phyloP scores from a whole-genome alignment of 2,888 invertebrate genomes.

The Chrysomela aeneicollis region DNA sequence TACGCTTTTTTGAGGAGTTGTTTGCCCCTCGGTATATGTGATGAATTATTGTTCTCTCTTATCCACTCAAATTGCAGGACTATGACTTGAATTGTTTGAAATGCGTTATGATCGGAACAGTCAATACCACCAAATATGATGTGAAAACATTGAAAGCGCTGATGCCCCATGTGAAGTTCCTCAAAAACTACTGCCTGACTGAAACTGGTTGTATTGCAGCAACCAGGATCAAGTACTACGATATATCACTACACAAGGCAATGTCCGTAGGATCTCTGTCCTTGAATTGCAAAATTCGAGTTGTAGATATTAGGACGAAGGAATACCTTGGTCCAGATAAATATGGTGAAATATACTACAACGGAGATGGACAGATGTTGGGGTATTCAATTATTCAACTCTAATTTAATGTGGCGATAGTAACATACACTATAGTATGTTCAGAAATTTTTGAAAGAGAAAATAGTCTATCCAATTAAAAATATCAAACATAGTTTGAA shows the following conservation, averaged over 20 bases:
- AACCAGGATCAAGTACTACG: conserved; percentile 39
- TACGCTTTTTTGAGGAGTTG: too few relatives aligned
- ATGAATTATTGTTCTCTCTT: too few relatives aligned
- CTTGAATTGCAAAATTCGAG: conserved; percentile 47
- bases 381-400: too few relatives aligned
- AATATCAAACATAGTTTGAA: too few relatives aligned
- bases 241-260: conserved; percentile 39
- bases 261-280: conserved; percentile 48
- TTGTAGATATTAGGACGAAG: conserved; percentile 48
- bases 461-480: too few relatives aligned
- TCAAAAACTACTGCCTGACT: conserved; percentile 49
- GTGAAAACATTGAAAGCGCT: conserved; percentile 42
- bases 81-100: conserved; percentile 52
- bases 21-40: too few relatives aligned
- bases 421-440: too few relatives aligned
- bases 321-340: conserved; percentile 42
- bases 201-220: conserved; percentile 52
- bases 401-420: too few relatives aligned
- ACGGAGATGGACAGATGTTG: conserved; percentile 51
- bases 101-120: conserved; percentile 48
- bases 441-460: too few relatives aligned
- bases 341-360: conserved; percentile 52
- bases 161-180: conserved; percentile 47
- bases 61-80: conserved; percentile 44
- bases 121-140: conserved; percentile 45